Evolutionary conservation across 2,797 vertebrate species (phyloP), one percentile per base, ranked within the genome.

Genomic region (Pogonophryne albipinna): DNA sequence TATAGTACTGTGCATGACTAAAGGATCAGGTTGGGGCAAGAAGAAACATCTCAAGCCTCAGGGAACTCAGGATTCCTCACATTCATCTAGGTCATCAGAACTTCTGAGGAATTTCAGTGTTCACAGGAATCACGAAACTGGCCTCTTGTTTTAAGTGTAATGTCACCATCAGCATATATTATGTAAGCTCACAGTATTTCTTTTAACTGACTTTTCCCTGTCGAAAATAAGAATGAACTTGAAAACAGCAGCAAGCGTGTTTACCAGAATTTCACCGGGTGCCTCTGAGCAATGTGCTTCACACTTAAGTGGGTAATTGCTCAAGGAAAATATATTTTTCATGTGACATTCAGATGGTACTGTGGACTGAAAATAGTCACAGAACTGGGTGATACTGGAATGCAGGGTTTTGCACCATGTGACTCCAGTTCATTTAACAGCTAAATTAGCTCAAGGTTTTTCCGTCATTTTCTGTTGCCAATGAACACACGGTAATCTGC

Each of bases 281-380:
- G 76, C 67, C 71, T 81, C 65, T 31, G 34, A 83, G 77, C 34
- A 3, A 67, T 60, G 66, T 47, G 55, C 71, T 75, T 84, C 78
- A 87, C 72, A 68, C 68, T 80, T 52, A 79, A 80, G 74, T 76
- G 56, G 72, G 78, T 81, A 77, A 83, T 87, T 80, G 79, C 78
- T 91, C 64, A 45, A 70, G 73, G 73, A 81, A 82, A 86, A 82
- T 74, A 15, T 52, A 64, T 74, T 84, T 69, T 89, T 76, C 87
- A 91, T 87, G 90, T 93, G 87, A 93, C 79, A 77, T 79, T 89
- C 84, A 88, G 88, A 90, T 87, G 86, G 49, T 80, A 14, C 79
- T 60, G 61, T 38, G 72, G 51, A 69, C 78, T 78, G 57, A 82
- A 87, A 80, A 80, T 84, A 82, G 76, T 59, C 66, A 17, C 64